Base-by-base conservation (phyloP, 2,113 vertebrate genomes). In the Rhynchomys soricoides region DNA sequence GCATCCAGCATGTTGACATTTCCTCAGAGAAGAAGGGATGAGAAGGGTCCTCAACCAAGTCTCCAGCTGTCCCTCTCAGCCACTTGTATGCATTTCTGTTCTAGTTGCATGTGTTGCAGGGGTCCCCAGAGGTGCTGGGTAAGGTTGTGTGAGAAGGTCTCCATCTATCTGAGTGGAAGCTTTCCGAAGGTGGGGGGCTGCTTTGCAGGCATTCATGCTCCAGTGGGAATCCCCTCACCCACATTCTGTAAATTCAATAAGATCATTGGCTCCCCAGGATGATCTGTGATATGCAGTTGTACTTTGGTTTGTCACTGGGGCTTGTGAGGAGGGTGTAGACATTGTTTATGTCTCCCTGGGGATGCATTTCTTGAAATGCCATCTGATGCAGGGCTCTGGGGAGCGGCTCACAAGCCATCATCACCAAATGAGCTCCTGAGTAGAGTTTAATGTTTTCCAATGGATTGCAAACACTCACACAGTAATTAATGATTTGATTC, bases 401-500 rank as follows among this genome's bases (percentile, higher is more conserved):
- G 97, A 95, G 0, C 90, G 93, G 88, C 97, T 96, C 82, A 98
- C 94, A 95, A 97, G 88, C 83, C 96, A 97, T 97, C 97, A 94
- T 95, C 96, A 94, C 45, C 55, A 85, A 92, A 97, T 0, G 59
- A 93, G 97, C 96, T 91, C 1, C 1, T 96, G 97, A 98, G 95
- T 43, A 59, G 93, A 97, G 93, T 97, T 98, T 98, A 98, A 97
- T 98, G 97, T 94, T 97, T 98, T 98, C 95, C 98, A 96, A 94
- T 97, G 98, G 96, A 96, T 98, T 4, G 0, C 50, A 74, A 93
- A 96, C 96, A 98, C 97, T 98, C 55, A 7, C 87, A 90, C 40
- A 95, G 98, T 98, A 98, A 98, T 98, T 98, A 98, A 98, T 98
- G 97, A 96, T 98, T 98, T 98, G 96, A 96, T 98, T 98, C 98